Percentiles rank a stretch among this genome's conserved stretches.
Evolutionary conservation across 2,888 invertebrate genomes (phyloP).

Genomic region (Pollenia amentaria): DNA sequence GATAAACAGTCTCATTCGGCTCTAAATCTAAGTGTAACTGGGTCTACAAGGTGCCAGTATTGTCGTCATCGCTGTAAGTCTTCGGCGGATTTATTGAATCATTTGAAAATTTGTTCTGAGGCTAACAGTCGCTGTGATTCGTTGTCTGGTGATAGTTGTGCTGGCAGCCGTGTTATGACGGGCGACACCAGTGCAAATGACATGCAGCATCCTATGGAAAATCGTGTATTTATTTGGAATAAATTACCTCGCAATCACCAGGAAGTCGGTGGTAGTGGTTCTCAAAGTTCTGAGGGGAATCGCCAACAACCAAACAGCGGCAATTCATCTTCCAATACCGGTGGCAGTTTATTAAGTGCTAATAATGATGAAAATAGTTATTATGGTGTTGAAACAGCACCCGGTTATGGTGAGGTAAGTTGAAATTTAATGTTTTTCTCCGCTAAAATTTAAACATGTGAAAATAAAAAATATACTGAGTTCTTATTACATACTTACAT

Average conservation of each 20-base stretch:
- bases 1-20: constrained; percentile 84
- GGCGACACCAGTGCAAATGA: constrained; percentile 78
- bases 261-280: constrained; percentile 74
- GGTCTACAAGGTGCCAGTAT: constrained; percentile 93
- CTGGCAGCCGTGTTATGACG: constrained; percentile 78
- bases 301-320: constrained; percentile 53
- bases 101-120: constrained; percentile 90
- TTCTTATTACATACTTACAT: too few relatives aligned
- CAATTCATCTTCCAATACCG: constrained; percentile 63
- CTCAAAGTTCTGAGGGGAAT: constrained; percentile 73
- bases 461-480: neutral
- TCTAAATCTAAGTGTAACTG: constrained; percentile 84
- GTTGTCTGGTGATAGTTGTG: constrained; percentile 82
- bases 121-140: constrained; percentile 85
- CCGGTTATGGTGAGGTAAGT: constrained; percentile 85
- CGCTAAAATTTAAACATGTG: neutral
- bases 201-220: constrained; percentile 91
- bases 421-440: constrained; percentile 35
- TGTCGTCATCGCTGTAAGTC: constrained; percentile 95
- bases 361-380: constrained; percentile 84
- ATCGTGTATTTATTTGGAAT: constrained; percentile 93
- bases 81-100: constrained; percentile 90
- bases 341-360: constrained; percentile 66
- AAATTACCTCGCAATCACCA: constrained; percentile 85
- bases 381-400: constrained; percentile 85